These are phyloP conservation scores for Pollimyrus isidori DNA, from an alignment of 2,113 vertebrate species.

Conservation along the genomic window DNA sequence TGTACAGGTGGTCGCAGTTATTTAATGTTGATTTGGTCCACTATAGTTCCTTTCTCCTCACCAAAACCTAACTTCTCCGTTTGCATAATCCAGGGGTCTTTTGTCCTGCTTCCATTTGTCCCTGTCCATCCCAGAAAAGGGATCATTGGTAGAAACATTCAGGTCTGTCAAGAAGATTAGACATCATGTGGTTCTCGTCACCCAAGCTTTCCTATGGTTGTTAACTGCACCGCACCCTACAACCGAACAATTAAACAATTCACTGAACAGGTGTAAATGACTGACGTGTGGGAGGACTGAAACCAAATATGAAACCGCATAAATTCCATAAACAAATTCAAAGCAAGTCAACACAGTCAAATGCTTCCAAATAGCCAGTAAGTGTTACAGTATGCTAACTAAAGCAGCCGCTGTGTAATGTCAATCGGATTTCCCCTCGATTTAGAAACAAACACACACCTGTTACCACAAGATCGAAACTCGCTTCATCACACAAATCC, in stretches of 20 bases:
- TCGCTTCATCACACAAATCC: not conserved
- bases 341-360: not conserved
- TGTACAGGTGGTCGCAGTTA: too few relatives aligned
- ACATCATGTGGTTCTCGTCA: not conserved
- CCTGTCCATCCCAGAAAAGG: not conserved
- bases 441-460: not conserved
- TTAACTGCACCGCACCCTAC: not conserved
- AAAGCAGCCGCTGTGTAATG: not conserved
- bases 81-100: not conserved
- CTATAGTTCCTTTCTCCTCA: not conserved
- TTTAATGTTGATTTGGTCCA: not conserved
- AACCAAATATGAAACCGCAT: not conserved
- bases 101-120: not conserved
- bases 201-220: not conserved
- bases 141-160: not conserved
- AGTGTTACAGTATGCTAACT: not conserved
- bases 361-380: not conserved
- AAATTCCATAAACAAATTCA: not conserved
- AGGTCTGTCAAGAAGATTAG: not conserved
- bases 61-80: not conserved
- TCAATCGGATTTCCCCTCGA: not conserved
- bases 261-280: not conserved
- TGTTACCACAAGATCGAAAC: not conserved
- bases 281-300: not conserved
- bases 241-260: not conserved